Percentiles rank a stretch among this genome's conserved stretches.
These are phyloP conservation scores for Harlomillsia oculata DNA, from an alignment of 1,140 invertebrate genomes.

Conservation along the genomic window DNA sequence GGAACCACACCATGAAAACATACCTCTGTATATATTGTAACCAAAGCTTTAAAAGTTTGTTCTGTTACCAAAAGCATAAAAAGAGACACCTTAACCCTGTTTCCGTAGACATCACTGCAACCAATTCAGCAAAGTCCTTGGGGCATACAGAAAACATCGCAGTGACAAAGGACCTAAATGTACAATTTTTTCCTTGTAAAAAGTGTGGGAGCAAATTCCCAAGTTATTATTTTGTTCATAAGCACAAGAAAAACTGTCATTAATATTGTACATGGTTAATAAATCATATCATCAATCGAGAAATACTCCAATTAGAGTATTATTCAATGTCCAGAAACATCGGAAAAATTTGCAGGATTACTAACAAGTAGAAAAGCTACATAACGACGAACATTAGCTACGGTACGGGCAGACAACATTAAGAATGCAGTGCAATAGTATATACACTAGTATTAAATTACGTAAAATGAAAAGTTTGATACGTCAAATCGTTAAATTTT, in stretches of 20 bases:
- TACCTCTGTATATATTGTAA: constrained; percentile 67
- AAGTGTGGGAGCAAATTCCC: constrained; percentile 84
- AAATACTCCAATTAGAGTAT: too few relatives aligned
- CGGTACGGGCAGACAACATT: too few relatives aligned
- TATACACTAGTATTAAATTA: too few relatives aligned
- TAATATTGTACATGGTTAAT: too few relatives aligned
- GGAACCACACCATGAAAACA: constrained; percentile 34
- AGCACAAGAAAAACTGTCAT: constrained; percentile 75
- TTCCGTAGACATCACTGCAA: constrained; percentile 36
- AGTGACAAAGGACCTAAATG: constrained; percentile 59
- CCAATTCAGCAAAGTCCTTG: constrained; percentile 11
- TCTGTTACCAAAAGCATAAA: constrained; percentile 70
- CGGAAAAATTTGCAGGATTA: too few relatives aligned
- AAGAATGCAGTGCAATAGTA: too few relatives aligned
- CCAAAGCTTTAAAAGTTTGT: constrained; percentile 69
- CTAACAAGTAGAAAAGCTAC: too few relatives aligned
- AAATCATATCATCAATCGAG: too few relatives aligned
- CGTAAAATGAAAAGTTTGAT: too few relatives aligned
- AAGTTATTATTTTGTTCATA: constrained; percentile 86
- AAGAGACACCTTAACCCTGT: constrained; percentile 54
- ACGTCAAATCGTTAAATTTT: too few relatives aligned
- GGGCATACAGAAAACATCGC: constrained; percentile 38
- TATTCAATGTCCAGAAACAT: too few relatives aligned
- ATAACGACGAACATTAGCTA: too few relatives aligned
- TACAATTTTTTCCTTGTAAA: constrained; percentile 86